Base-by-base conservation (phyloP, 2,888 invertebrate species). In the Incurvaria masculella region DNA sequence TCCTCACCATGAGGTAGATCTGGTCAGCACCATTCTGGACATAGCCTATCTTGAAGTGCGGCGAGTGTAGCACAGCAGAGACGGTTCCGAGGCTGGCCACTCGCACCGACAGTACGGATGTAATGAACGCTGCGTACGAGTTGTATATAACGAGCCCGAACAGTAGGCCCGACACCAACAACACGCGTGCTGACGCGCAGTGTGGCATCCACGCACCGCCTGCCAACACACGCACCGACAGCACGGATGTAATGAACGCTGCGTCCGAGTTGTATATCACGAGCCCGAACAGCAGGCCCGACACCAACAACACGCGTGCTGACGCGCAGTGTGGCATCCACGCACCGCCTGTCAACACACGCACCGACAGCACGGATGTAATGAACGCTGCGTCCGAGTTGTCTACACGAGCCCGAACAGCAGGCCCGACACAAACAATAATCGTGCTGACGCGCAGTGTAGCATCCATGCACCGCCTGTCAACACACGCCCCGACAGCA, bases 341-440 rank as follows among this genome's bases (percentile, higher is more conserved):
- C 1, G 79, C 69, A 11, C 82, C 83, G 41, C 85, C 85, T 85
- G 49, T 38, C 60, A 56, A 48, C 20, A 80, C 79, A 44, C 84
- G 74, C 1, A 85, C 83, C 0, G 85, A 85, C 46, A 86, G 62
- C 41, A 85, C 82, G 0, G 86, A 85, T 0, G 85, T 86, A 45
- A 86, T 85, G 56, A 84, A 85, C 1, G 85, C 85, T 0, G 85
- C 84, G 55, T 85, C 86, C 0, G 85, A 80, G 57, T 84, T 86
- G 61, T 84, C 85, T 5, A 80, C 84, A 86, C 76, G 49, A 85
- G 66, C 1, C 83, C 82, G 56, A 85, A 85, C 4, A 83, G 63
- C 21, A 86, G 60, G 48, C 82, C 81, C 1, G 79, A 78, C 17
- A 85, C 69, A 2, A 85, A 66, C 3, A 84, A 67, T 2, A 83